Evolutionary conservation across 1,140 invertebrate genomes (phyloP).

Genomic region (Calliopsis andreniformis): DNA sequence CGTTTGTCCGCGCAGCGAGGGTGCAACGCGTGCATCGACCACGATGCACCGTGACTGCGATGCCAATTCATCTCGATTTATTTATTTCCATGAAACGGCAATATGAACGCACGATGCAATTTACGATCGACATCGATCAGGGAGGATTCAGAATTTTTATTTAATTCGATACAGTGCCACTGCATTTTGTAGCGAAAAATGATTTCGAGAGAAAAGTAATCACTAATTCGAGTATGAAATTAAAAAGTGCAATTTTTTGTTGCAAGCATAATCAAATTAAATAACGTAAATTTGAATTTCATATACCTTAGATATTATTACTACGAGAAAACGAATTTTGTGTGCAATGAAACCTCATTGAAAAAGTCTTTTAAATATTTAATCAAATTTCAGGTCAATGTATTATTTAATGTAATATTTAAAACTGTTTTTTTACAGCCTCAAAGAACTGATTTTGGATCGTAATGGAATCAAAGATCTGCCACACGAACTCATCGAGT

Average conservation of each 20-base stretch:
- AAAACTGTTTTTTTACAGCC: conserved; percentile 77
- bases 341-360: no score
- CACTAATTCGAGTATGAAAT: no score
- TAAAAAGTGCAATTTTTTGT: no score
- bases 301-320: no score
- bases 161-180: no score
- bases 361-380: no score
- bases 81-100: background rate
- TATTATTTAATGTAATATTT: background rate
- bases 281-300: no score
- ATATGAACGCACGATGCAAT: background rate
- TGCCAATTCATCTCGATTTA: conserved; percentile 21
- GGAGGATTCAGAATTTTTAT: no score
- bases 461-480: conserved; percentile 86
- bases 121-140: background rate
- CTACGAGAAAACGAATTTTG: no score
- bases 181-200: background rate
- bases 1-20: conserved; percentile 56
- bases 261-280: no score
- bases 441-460: conserved; percentile 87
- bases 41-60: conserved; percentile 5
- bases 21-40: conserved; percentile 50
- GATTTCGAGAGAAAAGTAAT: no score
- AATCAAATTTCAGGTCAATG: background rate
- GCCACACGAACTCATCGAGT: conserved; percentile 82